Conservation (phyloP, 2,797 vertebrate genomes). For the Lagorchestes hirsutus region DNA sequence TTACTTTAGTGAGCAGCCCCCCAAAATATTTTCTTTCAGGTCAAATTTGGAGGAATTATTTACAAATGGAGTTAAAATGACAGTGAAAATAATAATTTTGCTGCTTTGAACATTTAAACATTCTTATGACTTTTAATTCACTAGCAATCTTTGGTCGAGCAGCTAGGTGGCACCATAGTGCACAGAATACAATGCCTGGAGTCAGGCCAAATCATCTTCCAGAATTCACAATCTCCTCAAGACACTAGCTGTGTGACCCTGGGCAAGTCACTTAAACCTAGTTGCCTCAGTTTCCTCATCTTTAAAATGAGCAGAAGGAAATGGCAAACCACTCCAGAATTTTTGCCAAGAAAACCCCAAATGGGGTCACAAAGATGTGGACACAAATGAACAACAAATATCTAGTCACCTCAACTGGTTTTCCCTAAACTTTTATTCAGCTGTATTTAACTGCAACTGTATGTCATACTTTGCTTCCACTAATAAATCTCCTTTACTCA, state of each 20-base stretch:
- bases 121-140: slow-evolving; percentile 21
- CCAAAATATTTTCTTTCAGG: slow-evolving; percentile 57
- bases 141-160: background rate
- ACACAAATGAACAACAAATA: background rate
- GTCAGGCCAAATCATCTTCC: background rate
- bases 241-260: background rate
- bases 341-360: background rate
- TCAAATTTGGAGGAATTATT: slow-evolving; percentile 50
- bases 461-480: background rate
- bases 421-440: background rate
- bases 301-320: background rate
- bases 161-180: background rate
- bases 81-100: slow-evolving; percentile 3
- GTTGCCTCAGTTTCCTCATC: background rate
- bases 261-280: background rate
- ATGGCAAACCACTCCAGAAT: background rate
- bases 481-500: background rate
- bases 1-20: slow-evolving; percentile 41
- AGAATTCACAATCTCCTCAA: background rate
- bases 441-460: background rate
- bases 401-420: background rate
- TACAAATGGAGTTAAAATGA: slow-evolving; percentile 40
- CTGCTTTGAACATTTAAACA: slow-evolving; percentile 18
- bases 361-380: background rate
- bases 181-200: background rate